A percentile compares a stretch with the other conserved stretches of the same genome.
These are phyloP conservation scores for Neoscelio sp. DNA, from an alignment of 2,888 invertebrate genomes.

Conservation along the genomic window DNA sequence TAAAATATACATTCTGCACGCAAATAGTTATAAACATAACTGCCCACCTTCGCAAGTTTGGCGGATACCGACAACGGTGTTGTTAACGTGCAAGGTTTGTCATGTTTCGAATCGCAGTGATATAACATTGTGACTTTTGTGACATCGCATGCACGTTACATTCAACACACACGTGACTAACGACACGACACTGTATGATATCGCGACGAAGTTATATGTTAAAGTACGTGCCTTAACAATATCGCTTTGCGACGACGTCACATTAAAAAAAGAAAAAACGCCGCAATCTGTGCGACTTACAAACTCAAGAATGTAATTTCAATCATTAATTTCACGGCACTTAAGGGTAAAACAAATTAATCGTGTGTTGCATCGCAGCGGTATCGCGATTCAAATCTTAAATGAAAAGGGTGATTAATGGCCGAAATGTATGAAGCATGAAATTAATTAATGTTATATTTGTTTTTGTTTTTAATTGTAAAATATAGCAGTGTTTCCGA, in stretches of 20 bases:
- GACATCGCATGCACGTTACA: slow-evolving; percentile 49
- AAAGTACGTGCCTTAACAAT: slow-evolving; percentile 57
- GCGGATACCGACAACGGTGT: too few species aligned
- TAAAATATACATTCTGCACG: too few species aligned
- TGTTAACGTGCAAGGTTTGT: too few species aligned
- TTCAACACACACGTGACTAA: slow-evolving; percentile 51
- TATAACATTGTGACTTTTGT: slow-evolving; percentile 30
- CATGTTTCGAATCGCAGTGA: background rate
- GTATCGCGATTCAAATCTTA: slow-evolving; percentile 62
- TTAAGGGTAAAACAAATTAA: slow-evolving; percentile 60
- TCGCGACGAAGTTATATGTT: slow-evolving; percentile 30
- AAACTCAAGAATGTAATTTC: slow-evolving; percentile 48
- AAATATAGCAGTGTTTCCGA: background rate
- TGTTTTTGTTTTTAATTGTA: too few species aligned
- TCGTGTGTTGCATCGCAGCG: slow-evolving; percentile 42
- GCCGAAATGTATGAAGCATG: slow-evolving; percentile 22
- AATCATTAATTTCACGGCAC: slow-evolving; percentile 61
- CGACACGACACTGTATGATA: slow-evolving; percentile 21
- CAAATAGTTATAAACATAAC: too few species aligned
- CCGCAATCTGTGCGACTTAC: slow-evolving; percentile 22
- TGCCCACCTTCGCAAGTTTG: too few species aligned
- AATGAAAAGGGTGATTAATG: slow-evolving; percentile 65
- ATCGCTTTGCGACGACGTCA: slow-evolving; percentile 26
- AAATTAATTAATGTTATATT: slow-evolving; percentile 60
- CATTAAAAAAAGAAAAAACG: too few species aligned